A percentile compares a stretch with the other conserved stretches of the same genome.
phyloP scores from a whole-genome alignment of 2,888 invertebrate genomes.

The Blastobasis lacticolella region DNA sequence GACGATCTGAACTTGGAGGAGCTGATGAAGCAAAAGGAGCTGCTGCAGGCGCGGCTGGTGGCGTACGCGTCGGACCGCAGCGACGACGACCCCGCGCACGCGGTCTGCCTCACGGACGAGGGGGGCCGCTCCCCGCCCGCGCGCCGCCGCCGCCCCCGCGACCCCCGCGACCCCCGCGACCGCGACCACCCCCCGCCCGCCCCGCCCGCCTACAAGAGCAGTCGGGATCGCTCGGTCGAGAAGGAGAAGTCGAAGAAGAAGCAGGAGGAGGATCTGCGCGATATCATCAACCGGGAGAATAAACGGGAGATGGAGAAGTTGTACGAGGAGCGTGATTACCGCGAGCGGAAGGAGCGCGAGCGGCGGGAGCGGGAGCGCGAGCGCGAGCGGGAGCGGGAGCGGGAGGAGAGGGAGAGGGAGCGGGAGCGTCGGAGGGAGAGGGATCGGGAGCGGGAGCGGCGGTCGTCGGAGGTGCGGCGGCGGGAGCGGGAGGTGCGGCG shows the following conservation, averaged over 20 bases:
- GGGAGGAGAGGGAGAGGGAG: conserved; percentile 34
- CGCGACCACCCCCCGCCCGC: conserved; percentile 46
- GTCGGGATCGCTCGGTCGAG: conserved; percentile 42
- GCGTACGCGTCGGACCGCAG: conserved; percentile 83
- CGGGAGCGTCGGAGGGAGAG: conserved; percentile 23
- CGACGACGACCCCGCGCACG: conserved; percentile 55
- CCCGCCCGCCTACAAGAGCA: conserved; percentile 39
- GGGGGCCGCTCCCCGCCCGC: conserved; percentile 56
- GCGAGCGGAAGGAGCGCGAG: conserved; percentile 43
- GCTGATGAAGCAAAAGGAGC: conserved; percentile 90
- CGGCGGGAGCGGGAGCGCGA: conserved; percentile 35
- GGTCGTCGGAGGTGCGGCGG: conserved; percentile 24
- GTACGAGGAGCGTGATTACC: conserved; percentile 53
- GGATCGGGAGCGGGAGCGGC: conserved; percentile 26
- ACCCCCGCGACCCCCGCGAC: conserved; percentile 36
- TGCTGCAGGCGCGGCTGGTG: conserved; percentile 84
- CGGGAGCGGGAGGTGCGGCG: conserved; percentile 23
- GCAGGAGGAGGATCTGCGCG: conserved; percentile 59
- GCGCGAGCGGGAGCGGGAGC: conserved; percentile 22
- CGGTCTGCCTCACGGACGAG: conserved; percentile 70
- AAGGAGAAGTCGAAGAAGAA: conserved; percentile 41
- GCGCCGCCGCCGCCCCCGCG: conserved; percentile 40
- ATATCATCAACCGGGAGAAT: conserved; percentile 48
- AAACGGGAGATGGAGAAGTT: conserved; percentile 43
- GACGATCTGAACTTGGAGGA: conserved; percentile 88